Conservation (phyloP, 2,113 vertebrate species). For the Protomyctophum bolini region DNA sequence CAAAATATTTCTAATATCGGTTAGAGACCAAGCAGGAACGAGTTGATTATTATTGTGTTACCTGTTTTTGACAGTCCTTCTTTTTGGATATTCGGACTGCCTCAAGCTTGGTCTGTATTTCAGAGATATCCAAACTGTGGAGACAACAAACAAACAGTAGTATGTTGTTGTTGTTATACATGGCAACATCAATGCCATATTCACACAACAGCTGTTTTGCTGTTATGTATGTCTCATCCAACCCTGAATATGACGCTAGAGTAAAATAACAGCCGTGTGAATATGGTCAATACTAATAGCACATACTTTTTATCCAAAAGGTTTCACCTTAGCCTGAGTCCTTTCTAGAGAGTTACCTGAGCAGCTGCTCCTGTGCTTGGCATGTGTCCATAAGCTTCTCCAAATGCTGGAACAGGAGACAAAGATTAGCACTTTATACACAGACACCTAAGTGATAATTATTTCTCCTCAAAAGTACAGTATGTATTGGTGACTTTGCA, state of each 20-base stretch:
- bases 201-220: background rate
- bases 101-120: slow-evolving; percentile 10
- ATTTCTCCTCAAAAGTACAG: too few relatives aligned
- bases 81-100: slow-evolving; percentile 16
- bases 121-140: slow-evolving; percentile 5
- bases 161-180: background rate
- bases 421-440: background rate
- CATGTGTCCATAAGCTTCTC: slow-evolving; percentile 6
- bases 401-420: slow-evolving; percentile 3
- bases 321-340: background rate
- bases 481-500: too few relatives aligned
- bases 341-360: background rate
- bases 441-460: too few relatives aligned
- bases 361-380: background rate
- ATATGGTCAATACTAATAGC: background rate
- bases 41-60: background rate
- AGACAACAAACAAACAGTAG: background rate
- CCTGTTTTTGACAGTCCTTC: slow-evolving; percentile 21
- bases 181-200: background rate
- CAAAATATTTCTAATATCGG: too few relatives aligned
- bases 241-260: background rate
- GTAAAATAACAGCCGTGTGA: too few relatives aligned
- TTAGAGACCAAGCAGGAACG: background rate
- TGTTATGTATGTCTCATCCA: background rate
- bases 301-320: background rate